Evolutionary conservation across 2,888 invertebrate genomes (phyloP).

Genomic region (Tetragonisca angustula): DNA sequence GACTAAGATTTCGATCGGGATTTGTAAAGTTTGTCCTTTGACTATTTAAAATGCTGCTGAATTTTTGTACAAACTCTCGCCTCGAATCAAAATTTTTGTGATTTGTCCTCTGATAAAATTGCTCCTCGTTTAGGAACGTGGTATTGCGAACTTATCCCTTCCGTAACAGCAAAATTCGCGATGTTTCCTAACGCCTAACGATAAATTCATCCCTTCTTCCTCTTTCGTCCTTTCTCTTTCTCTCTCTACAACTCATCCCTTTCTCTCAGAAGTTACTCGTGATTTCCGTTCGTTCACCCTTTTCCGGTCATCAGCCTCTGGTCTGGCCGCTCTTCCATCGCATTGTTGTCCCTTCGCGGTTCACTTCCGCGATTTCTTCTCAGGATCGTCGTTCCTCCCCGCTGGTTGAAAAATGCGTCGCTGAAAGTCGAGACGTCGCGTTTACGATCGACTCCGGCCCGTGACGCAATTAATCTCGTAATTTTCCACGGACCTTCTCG

Average conservation of each 20-base stretch:
- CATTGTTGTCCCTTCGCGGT: conserved; percentile 67
- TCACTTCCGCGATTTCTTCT: conserved; percentile 66
- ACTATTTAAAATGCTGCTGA: background rate
- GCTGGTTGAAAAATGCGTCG: conserved; percentile 20
- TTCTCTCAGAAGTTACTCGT: conserved; percentile 63
- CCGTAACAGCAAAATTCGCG: background rate
- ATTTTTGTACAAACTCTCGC: no score
- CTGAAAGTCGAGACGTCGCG: conserved; percentile 3
- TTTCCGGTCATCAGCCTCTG: conserved; percentile 78
- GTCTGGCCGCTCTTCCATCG: conserved; percentile 42
- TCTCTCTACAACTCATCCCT: background rate
- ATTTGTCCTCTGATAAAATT: background rate
- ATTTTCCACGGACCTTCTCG: background rate
- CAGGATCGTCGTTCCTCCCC: conserved; percentile 59
- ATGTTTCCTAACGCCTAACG: conserved; percentile 39
- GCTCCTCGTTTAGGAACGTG: background rate
- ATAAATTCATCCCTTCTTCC: conserved; percentile 55
- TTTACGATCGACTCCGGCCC: background rate
- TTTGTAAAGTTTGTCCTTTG: background rate
- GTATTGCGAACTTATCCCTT: background rate
- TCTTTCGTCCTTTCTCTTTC: conserved; percentile 9
- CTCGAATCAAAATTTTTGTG: background rate
- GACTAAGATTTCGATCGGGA: background rate
- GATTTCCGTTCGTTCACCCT: conserved; percentile 79
- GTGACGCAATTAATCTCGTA: conserved; percentile 14